Conservation (phyloP, 2,113 vertebrate species). For the Corythornis vintsioides region DNA sequence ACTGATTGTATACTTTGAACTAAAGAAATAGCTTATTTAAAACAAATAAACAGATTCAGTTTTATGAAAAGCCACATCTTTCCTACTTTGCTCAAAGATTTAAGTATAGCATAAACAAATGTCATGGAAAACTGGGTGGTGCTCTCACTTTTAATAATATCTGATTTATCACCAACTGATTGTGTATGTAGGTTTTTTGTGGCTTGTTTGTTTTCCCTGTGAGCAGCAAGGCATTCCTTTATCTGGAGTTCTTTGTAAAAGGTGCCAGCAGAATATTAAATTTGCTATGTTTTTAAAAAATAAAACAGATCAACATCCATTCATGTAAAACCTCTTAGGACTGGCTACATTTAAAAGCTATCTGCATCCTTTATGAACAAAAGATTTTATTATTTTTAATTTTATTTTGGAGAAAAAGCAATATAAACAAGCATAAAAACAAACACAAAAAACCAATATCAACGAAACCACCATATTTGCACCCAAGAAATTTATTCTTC, state of each 20-base stretch:
- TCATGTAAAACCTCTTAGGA: background rate
- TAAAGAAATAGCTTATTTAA: slow-evolving; percentile 36
- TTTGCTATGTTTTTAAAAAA: background rate
- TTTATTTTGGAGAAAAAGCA: background rate
- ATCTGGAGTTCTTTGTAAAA: background rate
- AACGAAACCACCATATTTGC: background rate
- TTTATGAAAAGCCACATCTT: slow-evolving; percentile 51
- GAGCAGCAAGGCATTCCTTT: background rate
- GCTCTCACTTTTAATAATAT: slow-evolving; percentile 31
- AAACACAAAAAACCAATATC: no score
- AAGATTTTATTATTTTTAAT: background rate
- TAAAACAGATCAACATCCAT: background rate
- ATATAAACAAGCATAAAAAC: background rate
- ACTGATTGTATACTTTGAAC: background rate
- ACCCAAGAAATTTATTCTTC: background rate
- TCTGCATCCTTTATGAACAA: background rate
- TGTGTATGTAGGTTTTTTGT: background rate
- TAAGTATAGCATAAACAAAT: slow-evolving; percentile 40
- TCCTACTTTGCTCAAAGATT: slow-evolving; percentile 32
- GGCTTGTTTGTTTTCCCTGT: background rate
- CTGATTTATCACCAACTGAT: background rate
- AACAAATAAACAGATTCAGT: slow-evolving; percentile 44
- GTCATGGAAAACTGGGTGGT: background rate
- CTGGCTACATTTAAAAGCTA: background rate
- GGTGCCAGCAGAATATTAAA: background rate